Evolutionary conservation across 2,797 vertebrate genomes (phyloP).

Genomic region (Hapalemur alaotrensis): DNA sequence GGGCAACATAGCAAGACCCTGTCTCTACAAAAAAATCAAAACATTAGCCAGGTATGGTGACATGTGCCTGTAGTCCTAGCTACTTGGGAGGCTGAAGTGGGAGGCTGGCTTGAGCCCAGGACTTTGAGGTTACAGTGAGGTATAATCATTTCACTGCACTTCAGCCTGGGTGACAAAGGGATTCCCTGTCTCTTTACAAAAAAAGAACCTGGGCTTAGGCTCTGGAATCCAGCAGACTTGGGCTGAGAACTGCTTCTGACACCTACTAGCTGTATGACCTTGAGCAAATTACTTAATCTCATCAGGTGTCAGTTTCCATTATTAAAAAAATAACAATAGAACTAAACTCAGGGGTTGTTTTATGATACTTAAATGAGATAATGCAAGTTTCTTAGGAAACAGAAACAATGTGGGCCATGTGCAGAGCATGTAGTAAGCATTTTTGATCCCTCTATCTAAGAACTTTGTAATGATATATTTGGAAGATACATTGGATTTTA

Average conservation of each 20-base stretch:
- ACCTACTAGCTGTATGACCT: neutral
- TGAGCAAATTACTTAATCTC: neutral
- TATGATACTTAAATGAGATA: neutral
- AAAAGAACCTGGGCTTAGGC: neutral
- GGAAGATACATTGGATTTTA: neutral
- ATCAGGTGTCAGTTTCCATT: neutral
- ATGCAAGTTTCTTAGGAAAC: neutral
- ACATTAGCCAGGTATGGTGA: neutral
- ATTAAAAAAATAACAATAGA: conserved; percentile 20
- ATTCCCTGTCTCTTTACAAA: neutral
- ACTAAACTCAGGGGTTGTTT: neutral
- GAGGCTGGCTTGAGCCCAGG: neutral
- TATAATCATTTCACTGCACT: neutral
- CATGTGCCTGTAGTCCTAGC: neutral
- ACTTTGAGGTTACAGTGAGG: neutral
- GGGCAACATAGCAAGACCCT: neutral
- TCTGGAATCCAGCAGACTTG: neutral
- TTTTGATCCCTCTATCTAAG: neutral
- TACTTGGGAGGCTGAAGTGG: neutral
- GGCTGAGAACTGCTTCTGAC: neutral
- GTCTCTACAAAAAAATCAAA: neutral
- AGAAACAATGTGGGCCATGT: neutral
- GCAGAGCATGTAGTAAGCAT: neutral
- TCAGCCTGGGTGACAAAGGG: neutral
- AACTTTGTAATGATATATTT: neutral